phyloP scores from a whole-genome alignment of 2,888 invertebrate species.

The Melinaea marsaeus region DNA sequence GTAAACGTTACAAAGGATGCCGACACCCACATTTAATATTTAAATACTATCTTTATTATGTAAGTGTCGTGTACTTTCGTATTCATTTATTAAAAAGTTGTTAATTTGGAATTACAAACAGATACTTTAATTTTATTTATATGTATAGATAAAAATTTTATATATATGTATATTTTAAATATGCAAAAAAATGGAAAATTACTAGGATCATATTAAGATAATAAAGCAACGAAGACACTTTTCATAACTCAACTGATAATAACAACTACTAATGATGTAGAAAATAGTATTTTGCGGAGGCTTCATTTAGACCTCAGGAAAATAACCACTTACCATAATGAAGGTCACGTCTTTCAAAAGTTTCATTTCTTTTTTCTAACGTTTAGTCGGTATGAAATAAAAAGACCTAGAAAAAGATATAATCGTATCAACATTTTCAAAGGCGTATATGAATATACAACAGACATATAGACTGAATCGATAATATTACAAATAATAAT shows the following conservation, averaged over 20 bases:
- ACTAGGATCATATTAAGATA: background rate
- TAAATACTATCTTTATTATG: too few relatives aligned
- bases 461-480: too few relatives aligned
- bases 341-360: slow-evolving; percentile 21
- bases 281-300: background rate
- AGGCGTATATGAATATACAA: background rate
- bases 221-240: background rate
- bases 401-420: background rate
- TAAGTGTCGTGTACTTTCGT: too few relatives aligned
- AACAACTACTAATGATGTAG: background rate
- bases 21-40: too few relatives aligned
- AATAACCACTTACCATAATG: slow-evolving; percentile 24
- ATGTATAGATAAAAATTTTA: too few relatives aligned
- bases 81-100: too few relatives aligned
- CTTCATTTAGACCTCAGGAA: slow-evolving; percentile 4
- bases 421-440: background rate
- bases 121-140: too few relatives aligned
- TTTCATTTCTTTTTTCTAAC: slow-evolving; percentile 8
- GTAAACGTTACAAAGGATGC: too few relatives aligned
- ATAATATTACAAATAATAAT: too few relatives aligned
- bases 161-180: too few relatives aligned
- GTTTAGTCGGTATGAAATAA: background rate
- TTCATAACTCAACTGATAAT: background rate
- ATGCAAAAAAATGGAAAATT: background rate
- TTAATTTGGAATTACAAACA: too few relatives aligned